Conservation (phyloP, 2,888 invertebrate genomes). For the Idaea aversata region DNA sequence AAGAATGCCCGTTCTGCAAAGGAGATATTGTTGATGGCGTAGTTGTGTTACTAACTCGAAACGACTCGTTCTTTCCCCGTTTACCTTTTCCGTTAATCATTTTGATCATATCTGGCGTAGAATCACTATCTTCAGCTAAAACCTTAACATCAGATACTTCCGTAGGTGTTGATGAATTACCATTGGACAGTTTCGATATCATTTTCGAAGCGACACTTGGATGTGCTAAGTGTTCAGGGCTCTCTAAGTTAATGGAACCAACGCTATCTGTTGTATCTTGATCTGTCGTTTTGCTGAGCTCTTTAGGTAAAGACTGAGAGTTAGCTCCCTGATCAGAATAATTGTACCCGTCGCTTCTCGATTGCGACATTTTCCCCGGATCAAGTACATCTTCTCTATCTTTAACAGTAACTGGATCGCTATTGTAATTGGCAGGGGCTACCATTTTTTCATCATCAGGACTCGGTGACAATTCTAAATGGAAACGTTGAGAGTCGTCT, state of each 20-base stretch:
- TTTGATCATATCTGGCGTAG: slow-evolving; percentile 65
- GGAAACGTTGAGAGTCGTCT: slow-evolving; percentile 70
- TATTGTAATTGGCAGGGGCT: slow-evolving; percentile 37
- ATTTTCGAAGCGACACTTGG: slow-evolving; percentile 56
- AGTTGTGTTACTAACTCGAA: slow-evolving; percentile 62
- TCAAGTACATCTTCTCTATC: slow-evolving; percentile 50
- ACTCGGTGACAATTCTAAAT: slow-evolving; percentile 60
- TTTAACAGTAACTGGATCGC: slow-evolving; percentile 55
- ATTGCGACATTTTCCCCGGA: slow-evolving; percentile 44
- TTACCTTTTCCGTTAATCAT: slow-evolving; percentile 52
- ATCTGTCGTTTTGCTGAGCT: slow-evolving; percentile 61
- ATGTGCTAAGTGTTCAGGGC: slow-evolving; percentile 57
- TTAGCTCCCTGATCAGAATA: slow-evolving; percentile 53
- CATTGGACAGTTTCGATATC: slow-evolving; percentile 72
- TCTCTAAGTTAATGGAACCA: slow-evolving; percentile 57
- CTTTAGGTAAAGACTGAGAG: slow-evolving; percentile 47
- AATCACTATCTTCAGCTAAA: slow-evolving; percentile 50
- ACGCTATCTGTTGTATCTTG: slow-evolving; percentile 71
- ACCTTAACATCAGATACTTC: slow-evolving; percentile 44
- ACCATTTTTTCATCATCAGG: slow-evolving; percentile 41
- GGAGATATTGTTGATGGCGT: slow-evolving; percentile 76
- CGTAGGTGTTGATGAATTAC: slow-evolving; percentile 70
- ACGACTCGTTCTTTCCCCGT: slow-evolving; percentile 61
- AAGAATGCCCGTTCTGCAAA: slow-evolving; percentile 68
- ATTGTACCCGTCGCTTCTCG: slow-evolving; percentile 57